These are phyloP conservation scores for Rhamnusium bicolor DNA, from an alignment of 2,888 invertebrate genomes.

Conservation along the genomic window DNA sequence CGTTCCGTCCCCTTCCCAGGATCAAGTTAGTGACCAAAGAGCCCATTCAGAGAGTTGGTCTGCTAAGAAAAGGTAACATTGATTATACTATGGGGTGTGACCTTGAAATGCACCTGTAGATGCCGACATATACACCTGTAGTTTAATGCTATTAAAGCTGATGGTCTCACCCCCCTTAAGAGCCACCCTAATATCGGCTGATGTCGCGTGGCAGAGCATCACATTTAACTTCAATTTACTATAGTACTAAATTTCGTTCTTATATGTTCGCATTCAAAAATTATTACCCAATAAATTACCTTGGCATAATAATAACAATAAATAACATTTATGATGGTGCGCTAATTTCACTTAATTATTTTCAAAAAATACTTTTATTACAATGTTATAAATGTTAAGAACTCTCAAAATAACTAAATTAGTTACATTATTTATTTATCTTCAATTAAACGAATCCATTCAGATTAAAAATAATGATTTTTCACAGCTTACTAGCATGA, in stretches of 20 bases:
- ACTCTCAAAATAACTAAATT: too few relatives aligned
- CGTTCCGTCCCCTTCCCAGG: neutral
- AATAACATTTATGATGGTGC: neutral
- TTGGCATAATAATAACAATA: neutral
- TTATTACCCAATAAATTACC: neutral
- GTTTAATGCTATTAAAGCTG: constrained; percentile 48
- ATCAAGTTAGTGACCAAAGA: constrained; percentile 37
- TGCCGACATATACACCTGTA: constrained; percentile 66
- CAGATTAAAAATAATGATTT: too few relatives aligned
- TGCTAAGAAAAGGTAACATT: constrained; percentile 43
- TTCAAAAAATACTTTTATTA: neutral
- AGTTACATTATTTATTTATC: too few relatives aligned
- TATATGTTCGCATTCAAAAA: neutral
- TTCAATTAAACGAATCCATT: too few relatives aligned
- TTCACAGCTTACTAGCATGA: too few relatives aligned
- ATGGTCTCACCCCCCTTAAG: constrained; percentile 40
- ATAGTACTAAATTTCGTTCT: neutral
- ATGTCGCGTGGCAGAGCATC: constrained; percentile 25
- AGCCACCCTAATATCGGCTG: constrained; percentile 29
- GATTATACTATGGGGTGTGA: constrained; percentile 58
- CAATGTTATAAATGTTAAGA: neutral
- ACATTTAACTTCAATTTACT: neutral
- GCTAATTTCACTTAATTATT: neutral
- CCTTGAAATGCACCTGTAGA: constrained; percentile 69
- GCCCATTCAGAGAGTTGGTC: constrained; percentile 37